Base-by-base conservation (phyloP, 2,797 vertebrate species). In the Betta splendens region DNA sequence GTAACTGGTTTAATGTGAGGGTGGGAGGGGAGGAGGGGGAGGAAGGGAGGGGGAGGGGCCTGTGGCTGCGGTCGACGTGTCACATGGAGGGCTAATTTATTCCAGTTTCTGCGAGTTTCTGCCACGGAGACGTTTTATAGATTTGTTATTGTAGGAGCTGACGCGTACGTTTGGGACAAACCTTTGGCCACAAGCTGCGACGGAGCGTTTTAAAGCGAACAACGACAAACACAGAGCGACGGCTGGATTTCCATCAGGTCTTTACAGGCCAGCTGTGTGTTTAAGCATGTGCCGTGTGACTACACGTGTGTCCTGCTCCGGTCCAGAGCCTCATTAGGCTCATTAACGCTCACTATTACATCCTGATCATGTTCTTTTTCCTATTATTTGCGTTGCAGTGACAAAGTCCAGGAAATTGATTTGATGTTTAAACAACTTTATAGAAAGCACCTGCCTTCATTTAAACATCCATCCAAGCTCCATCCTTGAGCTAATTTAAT, bases 1-100 rank as follows among this genome's bases (percentile, higher is more conserved):
- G 88, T 85, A 87, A 89, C 76, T 79, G 72, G 74, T 86, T 89
- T 77, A 85, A 72, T 76, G 51, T 7, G 69, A 60, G 79, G 79
- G 80, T 79, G 77, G 79, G 77, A 62, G 72, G 33, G 42, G 47
- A 48, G 39, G 75, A 54, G 17, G 68, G 67, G 76, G 73, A n/a
- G n/a, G n/a, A 56, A 53, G 49, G 58, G 66, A 48, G 47, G 48
- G 39, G 75, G 54, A 17, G 68, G 67, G 76, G 73, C 25, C 55
- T 47, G 53, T 4, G 58, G 56, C 67, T 84, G 79, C 0, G 85
- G 85, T 77, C 4, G 69, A 15, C 77, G 76, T 79, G 80, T 85
- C 84, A 81, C 70, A 64, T 37, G 70, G 32, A 77, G n/a, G 49
- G 64, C 25, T 64, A 51, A 84, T 81, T 72, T 74, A 74, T 64